Conservation (phyloP, 2,113 vertebrate species). For the Sorex araneus region DNA sequence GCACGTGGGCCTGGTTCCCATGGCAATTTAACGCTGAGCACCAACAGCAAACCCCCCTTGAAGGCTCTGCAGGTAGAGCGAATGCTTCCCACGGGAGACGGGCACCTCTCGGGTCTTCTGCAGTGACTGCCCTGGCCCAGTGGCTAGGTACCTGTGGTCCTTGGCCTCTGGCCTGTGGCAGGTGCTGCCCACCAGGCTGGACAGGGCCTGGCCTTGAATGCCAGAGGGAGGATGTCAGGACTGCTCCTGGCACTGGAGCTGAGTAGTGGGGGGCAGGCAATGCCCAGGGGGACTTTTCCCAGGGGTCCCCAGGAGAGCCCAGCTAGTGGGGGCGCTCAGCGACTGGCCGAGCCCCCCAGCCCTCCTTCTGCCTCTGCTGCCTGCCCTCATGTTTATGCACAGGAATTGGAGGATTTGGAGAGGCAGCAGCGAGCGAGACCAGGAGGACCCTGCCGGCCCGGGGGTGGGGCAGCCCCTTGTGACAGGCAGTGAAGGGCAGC, state of each 20-base stretch:
- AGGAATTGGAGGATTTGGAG: conserved; percentile 74
- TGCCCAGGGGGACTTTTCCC: not conserved
- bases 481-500: no score
- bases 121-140: no score
- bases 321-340: no score
- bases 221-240: not conserved
- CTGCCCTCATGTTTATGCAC: conserved; percentile 60
- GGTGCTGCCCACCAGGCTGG: not conserved
- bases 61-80: no score
- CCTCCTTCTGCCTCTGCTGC: conserved; percentile 66
- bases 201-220: not conserved
- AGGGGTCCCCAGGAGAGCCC: not conserved
- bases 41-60: no score
- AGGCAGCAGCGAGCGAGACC: conserved; percentile 70
- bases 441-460: not conserved
- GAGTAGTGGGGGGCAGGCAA: not conserved
- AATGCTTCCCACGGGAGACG: no score
- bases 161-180: no score
- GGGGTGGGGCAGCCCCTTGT: no score
- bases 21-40: no score
- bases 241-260: not conserved
- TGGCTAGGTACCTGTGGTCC: no score
- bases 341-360: not conserved
- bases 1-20: no score
- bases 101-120: no score